phyloP scores from a whole-genome alignment of 2,797 vertebrate species.

The Coilia nasus region DNA sequence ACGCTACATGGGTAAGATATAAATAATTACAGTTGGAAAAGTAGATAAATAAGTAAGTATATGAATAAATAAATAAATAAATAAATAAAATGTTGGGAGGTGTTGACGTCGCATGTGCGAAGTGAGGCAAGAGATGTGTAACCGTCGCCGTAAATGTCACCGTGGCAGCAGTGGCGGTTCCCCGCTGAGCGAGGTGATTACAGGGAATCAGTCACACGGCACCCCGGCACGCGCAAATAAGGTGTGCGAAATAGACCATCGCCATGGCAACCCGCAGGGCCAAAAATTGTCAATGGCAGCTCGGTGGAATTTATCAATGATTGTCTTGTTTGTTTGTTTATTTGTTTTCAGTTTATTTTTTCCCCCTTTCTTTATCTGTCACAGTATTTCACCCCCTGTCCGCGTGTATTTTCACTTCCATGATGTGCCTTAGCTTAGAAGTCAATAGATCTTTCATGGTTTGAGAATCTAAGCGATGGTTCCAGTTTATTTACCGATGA shows the following conservation, averaged over 20 bases:
- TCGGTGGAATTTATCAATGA: constrained; percentile 52
- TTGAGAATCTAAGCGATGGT: neutral
- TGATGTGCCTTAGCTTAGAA: neutral
- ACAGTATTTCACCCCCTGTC: neutral
- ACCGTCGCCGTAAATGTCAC: constrained; percentile 47
- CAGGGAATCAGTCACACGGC: constrained; percentile 50
- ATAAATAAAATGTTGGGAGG: constrained; percentile 1
- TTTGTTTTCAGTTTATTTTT: neutral
- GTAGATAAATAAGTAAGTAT: too few relatives aligned
- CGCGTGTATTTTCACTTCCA: neutral
- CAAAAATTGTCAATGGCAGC: constrained; percentile 48
- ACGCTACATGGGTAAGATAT: neutral
- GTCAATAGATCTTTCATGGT: neutral
- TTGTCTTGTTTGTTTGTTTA: neutral
- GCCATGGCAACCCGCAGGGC: constrained; percentile 45
- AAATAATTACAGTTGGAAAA: too few relatives aligned
- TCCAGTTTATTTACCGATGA: constrained; percentile 2
- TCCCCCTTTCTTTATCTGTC: neutral
- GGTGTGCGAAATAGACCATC: constrained; percentile 40
- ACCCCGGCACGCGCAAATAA: constrained; percentile 42
- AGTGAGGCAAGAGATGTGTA: constrained; percentile 37
- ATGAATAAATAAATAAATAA: neutral
- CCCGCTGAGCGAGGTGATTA: constrained; percentile 51
- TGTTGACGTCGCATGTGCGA: constrained; percentile 22
- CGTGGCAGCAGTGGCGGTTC: constrained; percentile 24